Evolutionary conservation across 2,888 invertebrate genomes (phyloP), one percentile per base, ranked within the genome.

Genomic region (Hypena proboscidalis): DNA sequence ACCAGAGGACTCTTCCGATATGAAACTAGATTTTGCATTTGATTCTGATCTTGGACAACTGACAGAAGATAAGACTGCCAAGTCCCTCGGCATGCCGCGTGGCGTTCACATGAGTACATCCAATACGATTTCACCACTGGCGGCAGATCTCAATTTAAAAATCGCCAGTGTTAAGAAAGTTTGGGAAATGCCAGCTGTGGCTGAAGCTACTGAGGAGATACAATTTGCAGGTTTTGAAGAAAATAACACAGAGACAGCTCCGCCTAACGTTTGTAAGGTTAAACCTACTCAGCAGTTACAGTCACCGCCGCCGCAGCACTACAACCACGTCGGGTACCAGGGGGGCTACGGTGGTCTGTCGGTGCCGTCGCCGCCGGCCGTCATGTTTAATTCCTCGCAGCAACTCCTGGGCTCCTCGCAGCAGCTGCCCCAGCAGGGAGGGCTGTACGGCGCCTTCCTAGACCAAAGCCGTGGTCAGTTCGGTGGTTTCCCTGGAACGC

Each of bases 131-230:
- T 95, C 95, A 6, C 95, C 95, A 9, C 94, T 96, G 55, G 96
- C 97, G 22, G 97, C 97, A 22, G 98, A 98, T 83, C 93, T 98
- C 59, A 97, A 97, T 88, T 94, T 97, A 88, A 98, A 98, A 90
- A 98, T 98, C 66, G 97, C 97, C 21, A 97, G 97, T 55, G 98
- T 98, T 27, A 98, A 98, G 84, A 97, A 96, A 69, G 95, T 95
- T 9, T 97, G 96, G 96, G 96, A 97, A 72, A 95, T 94, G 94
- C 94, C 94, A 8, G 93, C 94, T 0, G 94, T 94, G 9, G 93
- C 93, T 10, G 94, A 95, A 68, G 92, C 75, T 66, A 87, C 65
- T 65, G 92, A 77, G 85, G 93, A 77, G 82, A 81, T 80, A 67
- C 83, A 88, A 63, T 90, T 88, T 58, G 74, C 86, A 33, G 85